These are phyloP conservation scores for Martes martes DNA, from an alignment of 2,113 vertebrate genomes.

Conservation along the genomic window DNA sequence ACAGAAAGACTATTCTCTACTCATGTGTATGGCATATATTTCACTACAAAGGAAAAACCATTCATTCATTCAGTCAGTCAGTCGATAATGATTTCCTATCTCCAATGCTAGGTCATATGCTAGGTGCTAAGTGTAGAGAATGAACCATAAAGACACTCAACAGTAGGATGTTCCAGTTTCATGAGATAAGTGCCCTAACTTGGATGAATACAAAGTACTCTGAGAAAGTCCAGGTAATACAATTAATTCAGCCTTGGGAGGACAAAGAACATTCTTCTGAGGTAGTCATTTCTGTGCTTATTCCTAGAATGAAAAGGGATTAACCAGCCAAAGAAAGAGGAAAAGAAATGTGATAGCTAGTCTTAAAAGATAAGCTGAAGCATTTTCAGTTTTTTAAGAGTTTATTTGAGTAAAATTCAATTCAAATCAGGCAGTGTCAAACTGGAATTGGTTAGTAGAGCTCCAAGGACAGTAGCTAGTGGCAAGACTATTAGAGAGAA, in stretches of 20 bases:
- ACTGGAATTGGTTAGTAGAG: background rate
- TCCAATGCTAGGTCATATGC: background rate
- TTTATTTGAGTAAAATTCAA: background rate
- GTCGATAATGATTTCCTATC: background rate
- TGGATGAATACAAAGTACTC: background rate
- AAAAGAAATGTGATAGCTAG: background rate
- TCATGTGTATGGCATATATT: background rate
- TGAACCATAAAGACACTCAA: background rate
- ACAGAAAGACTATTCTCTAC: background rate
- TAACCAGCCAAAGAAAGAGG: background rate
- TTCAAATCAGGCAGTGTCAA: background rate
- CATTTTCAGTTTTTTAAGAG: background rate
- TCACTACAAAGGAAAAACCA: background rate
- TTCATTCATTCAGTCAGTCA: background rate
- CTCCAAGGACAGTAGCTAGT: background rate
- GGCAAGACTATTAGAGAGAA: background rate
- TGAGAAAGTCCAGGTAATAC: background rate
- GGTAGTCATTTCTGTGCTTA: background rate
- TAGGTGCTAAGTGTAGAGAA: background rate
- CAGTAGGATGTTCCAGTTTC: background rate
- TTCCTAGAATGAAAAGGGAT: background rate
- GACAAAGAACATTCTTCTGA: background rate
- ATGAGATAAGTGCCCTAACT: background rate
- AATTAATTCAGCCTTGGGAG: background rate
- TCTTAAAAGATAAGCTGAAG: background rate